Evolutionary conservation across 2,888 invertebrate genomes (phyloP).

Genomic region (Willowsia nigromaculata): DNA sequence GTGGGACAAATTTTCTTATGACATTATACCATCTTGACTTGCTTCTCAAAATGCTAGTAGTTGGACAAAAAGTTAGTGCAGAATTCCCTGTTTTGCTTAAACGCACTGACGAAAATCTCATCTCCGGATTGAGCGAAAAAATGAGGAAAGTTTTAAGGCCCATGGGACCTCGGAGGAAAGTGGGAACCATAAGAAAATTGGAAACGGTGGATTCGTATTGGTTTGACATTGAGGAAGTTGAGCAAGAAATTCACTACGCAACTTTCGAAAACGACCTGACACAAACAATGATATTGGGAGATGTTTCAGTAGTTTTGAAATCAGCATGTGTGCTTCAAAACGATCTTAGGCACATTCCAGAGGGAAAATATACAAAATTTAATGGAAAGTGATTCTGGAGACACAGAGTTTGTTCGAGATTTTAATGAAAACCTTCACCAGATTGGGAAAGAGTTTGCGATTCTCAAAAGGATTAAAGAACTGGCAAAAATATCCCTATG

Average conservation of each 20-base stretch:
- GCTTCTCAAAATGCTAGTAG: constrained; percentile 15
- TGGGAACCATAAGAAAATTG: neutral
- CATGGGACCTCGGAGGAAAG: constrained; percentile 25
- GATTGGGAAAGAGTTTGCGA: constrained; percentile 41
- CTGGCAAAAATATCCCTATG: constrained; percentile 25
- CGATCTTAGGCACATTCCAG: no score
- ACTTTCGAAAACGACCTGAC: neutral
- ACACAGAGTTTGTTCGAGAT: constrained; percentile 19
- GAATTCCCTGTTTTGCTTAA: neutral
- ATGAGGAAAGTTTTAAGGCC: neutral
- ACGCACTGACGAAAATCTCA: neutral
- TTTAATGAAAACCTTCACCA: constrained; percentile 18
- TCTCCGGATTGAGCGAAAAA: neutral
- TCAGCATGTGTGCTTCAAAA: no score
- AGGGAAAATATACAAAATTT: no score
- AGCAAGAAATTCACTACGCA: neutral
- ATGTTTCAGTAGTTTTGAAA: neutral
- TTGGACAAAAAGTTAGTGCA: constrained; percentile 29
- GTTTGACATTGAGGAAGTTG: constrained; percentile 38
- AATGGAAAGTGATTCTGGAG: neutral
- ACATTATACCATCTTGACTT: constrained; percentile 39
- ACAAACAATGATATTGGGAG: neutral
- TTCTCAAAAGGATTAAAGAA: constrained; percentile 37
- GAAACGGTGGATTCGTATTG: constrained; percentile 37
- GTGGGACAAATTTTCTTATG: constrained; percentile 37